These are phyloP conservation scores for Catocala sponsa DNA, from an alignment of 2,888 invertebrate genomes.

Conservation along the genomic window DNA sequence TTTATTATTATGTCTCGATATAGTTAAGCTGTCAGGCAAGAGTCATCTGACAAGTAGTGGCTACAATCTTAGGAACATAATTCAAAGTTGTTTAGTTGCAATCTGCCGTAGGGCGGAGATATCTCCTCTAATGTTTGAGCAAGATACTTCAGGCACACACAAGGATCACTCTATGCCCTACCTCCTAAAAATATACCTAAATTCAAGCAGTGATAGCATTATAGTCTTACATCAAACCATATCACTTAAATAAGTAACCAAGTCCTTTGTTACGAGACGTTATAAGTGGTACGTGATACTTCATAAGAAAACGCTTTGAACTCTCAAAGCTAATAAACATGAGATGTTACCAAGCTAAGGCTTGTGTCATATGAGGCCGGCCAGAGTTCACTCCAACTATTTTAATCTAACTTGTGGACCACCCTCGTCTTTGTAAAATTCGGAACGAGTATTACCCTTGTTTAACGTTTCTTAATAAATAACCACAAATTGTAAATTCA, in stretches of 20 bases:
- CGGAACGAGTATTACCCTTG: conserved; percentile 59
- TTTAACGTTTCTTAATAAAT: conserved; percentile 77
- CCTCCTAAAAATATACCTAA: too few relatives aligned
- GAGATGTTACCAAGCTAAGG: conserved; percentile 17
- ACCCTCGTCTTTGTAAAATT: conserved; percentile 71
- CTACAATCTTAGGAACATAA: too few relatives aligned
- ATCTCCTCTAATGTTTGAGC: too few relatives aligned
- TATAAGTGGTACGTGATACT: conserved; percentile 13
- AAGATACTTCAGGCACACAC: too few relatives aligned
- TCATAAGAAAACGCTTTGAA: conserved; percentile 27
- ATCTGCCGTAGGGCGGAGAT: too few relatives aligned
- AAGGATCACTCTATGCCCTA: too few relatives aligned
- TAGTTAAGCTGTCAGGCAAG: too few relatives aligned
- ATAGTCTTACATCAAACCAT: too few relatives aligned
- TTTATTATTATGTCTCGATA: too few relatives aligned
- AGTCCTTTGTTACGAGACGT: conserved; percentile 8
- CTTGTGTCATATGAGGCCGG: conserved; percentile 57
- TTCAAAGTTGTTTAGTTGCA: too few relatives aligned
- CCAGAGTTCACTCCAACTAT: conserved; percentile 69
- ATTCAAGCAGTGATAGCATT: too few relatives aligned
- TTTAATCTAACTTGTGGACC: conserved; percentile 75
- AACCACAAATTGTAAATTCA: conserved; percentile 47
- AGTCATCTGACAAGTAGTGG: too few relatives aligned
- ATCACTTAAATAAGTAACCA: neutral
- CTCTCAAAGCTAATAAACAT: conserved; percentile 50